phyloP scores from a whole-genome alignment of 2,888 invertebrate species.

The Phytoseiulus persimilis region DNA sequence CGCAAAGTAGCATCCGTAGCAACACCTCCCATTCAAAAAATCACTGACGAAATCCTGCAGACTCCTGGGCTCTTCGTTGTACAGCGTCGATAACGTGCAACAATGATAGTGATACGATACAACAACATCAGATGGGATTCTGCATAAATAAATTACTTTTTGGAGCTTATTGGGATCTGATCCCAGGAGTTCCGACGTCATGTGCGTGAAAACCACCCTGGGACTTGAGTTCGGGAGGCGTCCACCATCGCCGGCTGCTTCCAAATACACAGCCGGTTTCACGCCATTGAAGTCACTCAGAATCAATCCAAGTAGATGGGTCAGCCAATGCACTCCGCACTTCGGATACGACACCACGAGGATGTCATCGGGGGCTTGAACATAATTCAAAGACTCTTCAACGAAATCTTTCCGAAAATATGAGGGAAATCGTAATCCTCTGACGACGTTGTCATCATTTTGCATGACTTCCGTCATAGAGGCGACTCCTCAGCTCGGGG shows the following conservation, averaged over 20 bases:
- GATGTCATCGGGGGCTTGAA: background rate
- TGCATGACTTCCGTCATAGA: too few relatives aligned
- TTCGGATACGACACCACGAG: conserved; percentile 21
- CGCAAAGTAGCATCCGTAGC: conserved; percentile 16
- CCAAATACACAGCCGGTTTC: background rate
- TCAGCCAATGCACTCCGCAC: background rate
- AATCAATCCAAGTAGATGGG: background rate
- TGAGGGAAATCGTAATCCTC: background rate
- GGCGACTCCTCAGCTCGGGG: too few relatives aligned
- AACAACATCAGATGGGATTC: conserved; percentile 11
- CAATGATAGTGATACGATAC: conserved; percentile 24
- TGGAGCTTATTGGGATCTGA: background rate
- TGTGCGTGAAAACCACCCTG: conserved; percentile 1
- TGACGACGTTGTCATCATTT: background rate
- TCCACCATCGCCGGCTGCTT: conserved; percentile 24
- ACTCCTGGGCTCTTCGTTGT: background rate
- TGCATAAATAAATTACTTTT: conserved; percentile 16
- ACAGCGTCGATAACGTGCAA: background rate
- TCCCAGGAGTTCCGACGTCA: background rate
- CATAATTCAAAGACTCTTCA: background rate
- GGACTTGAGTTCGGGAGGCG: background rate
- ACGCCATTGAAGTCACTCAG: background rate
- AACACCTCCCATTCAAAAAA: background rate
- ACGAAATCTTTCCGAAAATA: background rate
- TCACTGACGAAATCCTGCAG: background rate